A percentile compares a stretch with the other conserved stretches of the same genome.
phyloP scores from a whole-genome alignment of 23 tunicate genomes.

The Diplosoma virens region DNA sequence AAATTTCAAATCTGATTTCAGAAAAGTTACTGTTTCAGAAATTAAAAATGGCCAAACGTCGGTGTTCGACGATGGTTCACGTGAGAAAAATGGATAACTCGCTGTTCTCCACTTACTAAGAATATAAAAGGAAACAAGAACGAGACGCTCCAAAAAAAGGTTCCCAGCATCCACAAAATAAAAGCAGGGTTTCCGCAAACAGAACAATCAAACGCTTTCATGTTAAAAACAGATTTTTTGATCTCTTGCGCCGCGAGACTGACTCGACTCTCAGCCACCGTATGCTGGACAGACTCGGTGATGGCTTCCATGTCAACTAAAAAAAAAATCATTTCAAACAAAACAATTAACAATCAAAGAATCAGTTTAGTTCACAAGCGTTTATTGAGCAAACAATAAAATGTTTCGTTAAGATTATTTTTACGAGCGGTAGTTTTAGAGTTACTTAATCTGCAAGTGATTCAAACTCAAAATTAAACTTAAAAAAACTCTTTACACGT shows the following conservation, averaged over 20 bases:
- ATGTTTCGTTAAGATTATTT: too few relatives aligned
- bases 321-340: background rate
- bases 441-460: too few relatives aligned
- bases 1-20: too few relatives aligned
- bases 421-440: too few relatives aligned
- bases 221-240: constrained; percentile 70
- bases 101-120: constrained; percentile 64
- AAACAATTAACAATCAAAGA: too few relatives aligned
- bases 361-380: too few relatives aligned
- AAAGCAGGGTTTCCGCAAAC: constrained; percentile 68
- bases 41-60: too few relatives aligned
- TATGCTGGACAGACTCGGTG: constrained; percentile 46
- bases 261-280: constrained; percentile 61
- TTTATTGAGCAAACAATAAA: too few relatives aligned
- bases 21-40: background rate
- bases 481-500: too few relatives aligned
- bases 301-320: constrained; percentile 50
- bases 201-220: constrained; percentile 61
- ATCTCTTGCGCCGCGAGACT: constrained; percentile 85
- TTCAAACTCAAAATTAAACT: too few relatives aligned
- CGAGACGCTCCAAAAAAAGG: constrained; percentile 89
- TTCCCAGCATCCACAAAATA: constrained; percentile 86
- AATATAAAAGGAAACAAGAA: constrained; percentile 90
- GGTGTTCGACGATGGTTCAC: too few relatives aligned
- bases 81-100: too few relatives aligned